Percentiles rank a stretch among this genome's conserved stretches.
Evolutionary conservation across 2,113 vertebrate species (phyloP).

Genomic region (Charadrius vociferus): DNA sequence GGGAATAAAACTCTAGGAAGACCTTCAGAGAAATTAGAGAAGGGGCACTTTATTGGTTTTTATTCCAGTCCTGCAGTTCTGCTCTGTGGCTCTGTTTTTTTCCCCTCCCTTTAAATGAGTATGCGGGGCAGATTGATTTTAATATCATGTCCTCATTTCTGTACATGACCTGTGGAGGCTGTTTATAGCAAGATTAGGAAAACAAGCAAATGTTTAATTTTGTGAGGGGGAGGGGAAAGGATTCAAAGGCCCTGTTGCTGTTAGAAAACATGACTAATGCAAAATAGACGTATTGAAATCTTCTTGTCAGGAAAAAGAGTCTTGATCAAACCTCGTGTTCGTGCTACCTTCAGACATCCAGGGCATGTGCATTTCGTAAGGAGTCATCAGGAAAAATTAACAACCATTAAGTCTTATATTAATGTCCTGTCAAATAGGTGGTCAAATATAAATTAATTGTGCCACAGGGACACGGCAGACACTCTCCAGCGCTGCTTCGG

Average conservation of each 20-base stretch:
- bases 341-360: not conserved
- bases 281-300: not conserved
- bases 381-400: not conserved
- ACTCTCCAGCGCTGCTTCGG: not conserved
- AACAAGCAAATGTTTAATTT: slow-evolving; percentile 60
- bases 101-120: not conserved
- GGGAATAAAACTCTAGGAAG: slow-evolving; percentile 67
- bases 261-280: not conserved
- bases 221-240: slow-evolving; percentile 20
- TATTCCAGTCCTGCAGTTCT: slow-evolving; percentile 34
- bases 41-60: slow-evolving; percentile 61
- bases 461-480: not conserved
- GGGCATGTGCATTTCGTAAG: not conserved
- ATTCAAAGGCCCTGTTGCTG: not conserved
- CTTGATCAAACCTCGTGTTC: not conserved
- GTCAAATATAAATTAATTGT: not conserved
- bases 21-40: slow-evolving; percentile 64
- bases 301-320: not conserved
- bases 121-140: slow-evolving; percentile 39
- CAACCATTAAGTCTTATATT: not conserved
- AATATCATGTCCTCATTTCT: slow-evolving; percentile 41
- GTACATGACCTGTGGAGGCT: slow-evolving; percentile 18
- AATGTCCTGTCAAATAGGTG: not conserved
- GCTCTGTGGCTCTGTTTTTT: slow-evolving; percentile 16
- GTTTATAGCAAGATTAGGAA: slow-evolving; percentile 55